These are phyloP conservation scores for Drosophila ironensis DNA, from an alignment of 1,140 invertebrate species.

Conservation along the genomic window DNA sequence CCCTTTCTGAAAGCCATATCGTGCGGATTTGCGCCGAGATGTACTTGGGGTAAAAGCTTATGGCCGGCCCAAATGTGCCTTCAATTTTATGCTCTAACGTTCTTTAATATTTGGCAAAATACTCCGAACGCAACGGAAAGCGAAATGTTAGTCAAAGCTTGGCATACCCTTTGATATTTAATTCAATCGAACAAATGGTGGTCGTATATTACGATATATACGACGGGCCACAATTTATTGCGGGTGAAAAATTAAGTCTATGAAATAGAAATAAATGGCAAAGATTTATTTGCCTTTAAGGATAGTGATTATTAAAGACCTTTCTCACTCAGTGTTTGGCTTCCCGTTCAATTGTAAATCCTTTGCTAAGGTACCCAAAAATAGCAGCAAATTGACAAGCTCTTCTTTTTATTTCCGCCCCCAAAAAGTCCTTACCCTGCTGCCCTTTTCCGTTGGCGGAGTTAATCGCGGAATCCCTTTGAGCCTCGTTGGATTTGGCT, in stretches of 20 bases:
- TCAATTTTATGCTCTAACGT: constrained; percentile 49
- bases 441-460: not conserved
- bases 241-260: too few species aligned
- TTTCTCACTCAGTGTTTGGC: not conserved
- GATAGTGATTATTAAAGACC: too few species aligned
- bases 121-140: not conserved
- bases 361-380: not conserved
- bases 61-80: constrained; percentile 33
- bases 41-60: constrained; percentile 49
- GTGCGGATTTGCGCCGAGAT: constrained; percentile 31
- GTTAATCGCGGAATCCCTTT: constrained; percentile 16
- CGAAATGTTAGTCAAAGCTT: not conserved
- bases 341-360: not conserved
- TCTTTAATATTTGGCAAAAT: constrained; percentile 52
- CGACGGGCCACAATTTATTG: not conserved
- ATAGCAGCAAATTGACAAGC: not conserved
- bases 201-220: not conserved
- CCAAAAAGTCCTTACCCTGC: constrained; percentile 14
- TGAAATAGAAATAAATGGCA: not conserved
- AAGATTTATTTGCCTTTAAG: too few species aligned
- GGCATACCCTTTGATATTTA: not conserved
- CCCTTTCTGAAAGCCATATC: constrained; percentile 39
- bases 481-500: constrained; percentile 21
- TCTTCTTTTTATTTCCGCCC: constrained; percentile 49
- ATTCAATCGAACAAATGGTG: not conserved